These are phyloP conservation scores for Drosophila bocki DNA, from an alignment of 1,140 invertebrate genomes.

Conservation along the genomic window DNA sequence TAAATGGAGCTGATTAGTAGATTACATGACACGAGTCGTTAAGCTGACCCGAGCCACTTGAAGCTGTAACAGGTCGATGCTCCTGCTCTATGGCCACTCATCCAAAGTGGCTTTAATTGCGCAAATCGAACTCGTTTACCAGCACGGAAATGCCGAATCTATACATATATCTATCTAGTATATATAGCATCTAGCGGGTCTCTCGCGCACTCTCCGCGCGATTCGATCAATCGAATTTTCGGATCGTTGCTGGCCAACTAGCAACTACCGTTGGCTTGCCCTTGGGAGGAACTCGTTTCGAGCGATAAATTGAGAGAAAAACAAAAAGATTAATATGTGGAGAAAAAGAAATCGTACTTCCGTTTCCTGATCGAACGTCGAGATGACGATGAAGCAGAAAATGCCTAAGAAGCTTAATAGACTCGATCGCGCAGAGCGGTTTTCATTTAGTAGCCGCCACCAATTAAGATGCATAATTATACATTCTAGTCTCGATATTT, in stretches of 20 bases:
- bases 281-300: slow-evolving; percentile 70
- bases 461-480: slow-evolving; percentile 53
- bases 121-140: slow-evolving; percentile 71
- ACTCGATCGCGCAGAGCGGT: slow-evolving; percentile 32
- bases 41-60: slow-evolving; percentile 10
- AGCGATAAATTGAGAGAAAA: slow-evolving; percentile 54
- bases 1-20: slow-evolving; percentile 17
- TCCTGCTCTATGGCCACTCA: slow-evolving; percentile 36
- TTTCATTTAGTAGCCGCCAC: slow-evolving; percentile 44
- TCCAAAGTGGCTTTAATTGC: slow-evolving; percentile 41
- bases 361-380: slow-evolving; percentile 71
- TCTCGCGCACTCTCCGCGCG: slow-evolving; percentile 22
- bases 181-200: slow-evolving; percentile 35
- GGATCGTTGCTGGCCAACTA: slow-evolving; percentile 43
- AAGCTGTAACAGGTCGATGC: slow-evolving; percentile 38
- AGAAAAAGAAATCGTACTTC: slow-evolving; percentile 62
- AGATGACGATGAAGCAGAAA: slow-evolving; percentile 51
- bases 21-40: slow-evolving; percentile 20
- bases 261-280: slow-evolving; percentile 71
- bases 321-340: slow-evolving; percentile 64
- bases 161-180: slow-evolving; percentile 18
- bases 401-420: slow-evolving; percentile 52
- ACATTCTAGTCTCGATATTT: slow-evolving; percentile 57
- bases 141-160: slow-evolving; percentile 62
- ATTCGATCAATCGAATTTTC: slow-evolving; percentile 43